Conservation (phyloP, 1,140 invertebrate species). For the Yoshiicerus persimilis region DNA sequence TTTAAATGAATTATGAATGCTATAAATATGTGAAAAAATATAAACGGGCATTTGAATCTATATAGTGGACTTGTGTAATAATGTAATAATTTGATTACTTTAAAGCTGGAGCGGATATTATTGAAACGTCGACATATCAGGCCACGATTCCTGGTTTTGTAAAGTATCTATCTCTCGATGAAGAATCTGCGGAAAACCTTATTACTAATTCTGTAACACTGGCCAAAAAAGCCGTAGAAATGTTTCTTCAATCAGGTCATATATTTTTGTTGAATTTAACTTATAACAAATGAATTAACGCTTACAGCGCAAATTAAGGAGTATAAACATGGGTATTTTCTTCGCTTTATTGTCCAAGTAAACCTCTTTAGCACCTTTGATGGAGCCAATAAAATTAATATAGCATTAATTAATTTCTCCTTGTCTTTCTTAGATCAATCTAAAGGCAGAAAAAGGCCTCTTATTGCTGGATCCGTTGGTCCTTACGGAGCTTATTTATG, state of each 20-base stretch:
- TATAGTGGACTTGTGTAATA: no score
- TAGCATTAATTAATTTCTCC: no score
- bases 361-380: no score
- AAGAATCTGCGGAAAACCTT: constrained; percentile 65
- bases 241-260: background rate
- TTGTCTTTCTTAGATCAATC: constrained; percentile 4
- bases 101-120: constrained; percentile 77
- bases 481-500: constrained; percentile 84
- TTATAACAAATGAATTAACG: no score
- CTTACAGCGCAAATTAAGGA: no score
- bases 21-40: no score
- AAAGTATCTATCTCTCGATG: constrained; percentile 65
- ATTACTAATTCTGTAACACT: constrained; percentile 70
- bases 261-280: background rate
- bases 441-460: constrained; percentile 52
- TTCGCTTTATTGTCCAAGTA: no score
- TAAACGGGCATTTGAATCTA: no score
- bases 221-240: constrained; percentile 63
- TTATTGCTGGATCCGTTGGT: constrained; percentile 81
- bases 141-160: constrained; percentile 76
- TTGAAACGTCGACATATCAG: constrained; percentile 87
- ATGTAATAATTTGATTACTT: no score
- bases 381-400: no score
- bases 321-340: no score
- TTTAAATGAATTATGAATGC: no score